phyloP scores from a whole-genome alignment of 1,140 invertebrate genomes.

The Trinorchestia longiramus region DNA sequence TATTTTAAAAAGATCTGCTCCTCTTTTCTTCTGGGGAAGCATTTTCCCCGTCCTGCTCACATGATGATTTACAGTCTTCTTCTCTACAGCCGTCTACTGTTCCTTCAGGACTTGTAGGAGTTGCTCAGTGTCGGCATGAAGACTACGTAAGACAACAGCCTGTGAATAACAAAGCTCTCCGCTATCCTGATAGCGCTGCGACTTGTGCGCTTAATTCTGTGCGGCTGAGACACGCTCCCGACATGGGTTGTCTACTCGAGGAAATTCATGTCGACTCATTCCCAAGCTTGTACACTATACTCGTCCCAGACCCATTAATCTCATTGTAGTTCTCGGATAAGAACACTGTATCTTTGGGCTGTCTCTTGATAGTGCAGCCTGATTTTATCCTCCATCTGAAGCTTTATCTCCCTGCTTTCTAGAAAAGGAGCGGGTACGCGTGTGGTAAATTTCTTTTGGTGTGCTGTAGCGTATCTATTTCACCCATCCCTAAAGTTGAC shows the following conservation, averaged over 20 bases:
- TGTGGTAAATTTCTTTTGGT: not conserved
- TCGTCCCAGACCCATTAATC: conserved; percentile 32
- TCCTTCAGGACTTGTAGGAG: not conserved
- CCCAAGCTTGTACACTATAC: not conserved
- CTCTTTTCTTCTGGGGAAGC: not conserved
- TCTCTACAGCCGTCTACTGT: not conserved
- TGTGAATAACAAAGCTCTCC: not conserved
- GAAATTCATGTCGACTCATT: conserved; percentile 14
- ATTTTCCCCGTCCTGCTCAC: not conserved
- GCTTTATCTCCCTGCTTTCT: not conserved
- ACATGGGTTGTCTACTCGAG: conserved; percentile 13
- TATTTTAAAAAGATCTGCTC: not conserved
- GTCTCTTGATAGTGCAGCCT: conserved; percentile 32
- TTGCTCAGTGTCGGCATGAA: not conserved
- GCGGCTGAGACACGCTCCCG: not conserved
- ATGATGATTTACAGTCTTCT: not conserved
- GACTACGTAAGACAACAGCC: not conserved
- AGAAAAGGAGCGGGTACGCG: not conserved
- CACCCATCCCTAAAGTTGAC: not conserved
- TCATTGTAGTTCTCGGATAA: conserved; percentile 25
- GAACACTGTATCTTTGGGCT: not conserved
- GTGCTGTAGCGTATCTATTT: not conserved
- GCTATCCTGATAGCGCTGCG: not conserved
- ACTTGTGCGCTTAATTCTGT: not conserved
- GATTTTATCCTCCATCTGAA: conserved; percentile 28